Evolutionary conservation across 1,140 invertebrate species (phyloP).

Genomic region (Drosophila navojoa): DNA sequence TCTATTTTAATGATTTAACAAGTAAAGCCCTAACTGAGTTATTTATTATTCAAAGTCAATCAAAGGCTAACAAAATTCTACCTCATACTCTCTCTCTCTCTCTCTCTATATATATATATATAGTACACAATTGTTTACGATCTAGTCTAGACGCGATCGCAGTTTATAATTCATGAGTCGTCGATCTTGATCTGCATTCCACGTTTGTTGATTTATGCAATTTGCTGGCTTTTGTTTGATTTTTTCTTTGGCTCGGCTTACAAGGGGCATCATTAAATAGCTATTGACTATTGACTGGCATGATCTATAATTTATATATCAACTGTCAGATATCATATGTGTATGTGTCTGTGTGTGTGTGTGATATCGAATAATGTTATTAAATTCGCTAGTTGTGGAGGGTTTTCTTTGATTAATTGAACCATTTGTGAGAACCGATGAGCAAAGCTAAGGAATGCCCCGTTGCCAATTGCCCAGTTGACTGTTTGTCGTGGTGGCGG

Average conservation of each 20-base stretch:
- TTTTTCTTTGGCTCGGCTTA: background rate
- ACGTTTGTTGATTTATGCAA: constrained; percentile 40
- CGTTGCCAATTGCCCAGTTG: constrained; percentile 54
- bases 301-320: constrained; percentile 80
- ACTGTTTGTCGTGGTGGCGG: constrained; percentile 38
- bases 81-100: background rate
- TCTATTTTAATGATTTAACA: too few species aligned
- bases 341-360: constrained; percentile 12
- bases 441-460: constrained; percentile 54
- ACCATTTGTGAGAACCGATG: constrained; percentile 75
- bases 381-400: constrained; percentile 72
- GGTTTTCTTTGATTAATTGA: constrained; percentile 72
- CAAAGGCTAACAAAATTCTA: too few species aligned
- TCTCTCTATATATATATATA: background rate
- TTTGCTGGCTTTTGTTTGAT: constrained; percentile 50
- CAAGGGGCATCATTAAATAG: constrained; percentile 57
- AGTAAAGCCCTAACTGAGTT: too few species aligned
- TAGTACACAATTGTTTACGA: background rate
- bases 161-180: constrained; percentile 35
- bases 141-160: constrained; percentile 20
- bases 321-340: constrained; percentile 36
- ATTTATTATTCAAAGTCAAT: too few species aligned
- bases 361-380: constrained; percentile 66
- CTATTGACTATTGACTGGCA: constrained; percentile 76
- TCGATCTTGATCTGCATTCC: constrained; percentile 48